Evolutionary conservation across 2,797 vertebrate genomes (phyloP).

Genomic region (Emydoidea blandingii): DNA sequence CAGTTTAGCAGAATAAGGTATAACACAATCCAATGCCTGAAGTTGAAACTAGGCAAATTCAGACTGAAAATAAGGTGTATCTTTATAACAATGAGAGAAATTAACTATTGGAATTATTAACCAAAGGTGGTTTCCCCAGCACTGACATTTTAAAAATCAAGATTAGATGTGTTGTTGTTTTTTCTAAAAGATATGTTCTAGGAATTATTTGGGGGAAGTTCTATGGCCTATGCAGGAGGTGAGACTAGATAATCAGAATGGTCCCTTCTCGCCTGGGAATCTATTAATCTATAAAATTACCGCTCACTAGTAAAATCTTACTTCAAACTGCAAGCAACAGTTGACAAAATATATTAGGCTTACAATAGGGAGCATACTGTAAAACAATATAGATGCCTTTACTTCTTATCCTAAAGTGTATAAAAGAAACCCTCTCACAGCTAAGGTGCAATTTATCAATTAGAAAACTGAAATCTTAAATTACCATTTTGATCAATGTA

Average conservation of each 20-base stretch:
- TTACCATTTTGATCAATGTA: slow-evolving; percentile 68
- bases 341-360: background rate
- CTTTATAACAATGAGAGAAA: background rate
- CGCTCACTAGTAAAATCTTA: background rate
- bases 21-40: background rate
- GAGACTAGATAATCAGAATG: background rate
- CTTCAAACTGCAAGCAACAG: background rate
- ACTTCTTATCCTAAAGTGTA: background rate
- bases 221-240: background rate
- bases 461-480: slow-evolving; percentile 39
- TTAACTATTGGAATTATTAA: background rate
- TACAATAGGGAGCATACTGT: background rate
- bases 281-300: background rate
- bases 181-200: background rate
- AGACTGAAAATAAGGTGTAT: background rate
- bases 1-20: background rate
- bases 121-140: background rate
- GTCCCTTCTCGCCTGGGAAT: background rate
- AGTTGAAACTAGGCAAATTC: background rate
- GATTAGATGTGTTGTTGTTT: background rate
- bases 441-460: slow-evolving; percentile 29
- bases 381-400: background rate
- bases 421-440: background rate
- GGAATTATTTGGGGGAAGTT: background rate
- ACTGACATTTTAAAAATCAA: background rate